Evolutionary conservation across 2,113 vertebrate genomes (phyloP).

Genomic region (Burhinus oedicnemus): DNA sequence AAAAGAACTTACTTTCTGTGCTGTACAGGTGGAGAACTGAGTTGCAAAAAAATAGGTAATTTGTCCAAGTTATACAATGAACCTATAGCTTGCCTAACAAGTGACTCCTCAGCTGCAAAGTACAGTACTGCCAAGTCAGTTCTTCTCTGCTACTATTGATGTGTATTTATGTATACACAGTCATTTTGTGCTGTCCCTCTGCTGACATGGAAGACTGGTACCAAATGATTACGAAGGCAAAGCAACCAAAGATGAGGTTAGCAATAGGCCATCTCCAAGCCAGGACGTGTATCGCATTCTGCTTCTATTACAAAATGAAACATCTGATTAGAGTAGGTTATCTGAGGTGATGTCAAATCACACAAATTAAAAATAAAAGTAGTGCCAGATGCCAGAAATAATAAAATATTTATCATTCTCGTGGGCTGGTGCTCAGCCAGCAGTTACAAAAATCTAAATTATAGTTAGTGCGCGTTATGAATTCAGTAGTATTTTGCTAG

Average conservation of each 20-base stretch:
- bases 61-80: background rate
- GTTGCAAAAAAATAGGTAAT: background rate
- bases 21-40: background rate
- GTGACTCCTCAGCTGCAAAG: background rate
- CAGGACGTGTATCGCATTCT: background rate
- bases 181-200: background rate
- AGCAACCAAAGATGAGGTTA: background rate
- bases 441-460: constrained; percentile 11
- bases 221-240: background rate
- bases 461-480: background rate
- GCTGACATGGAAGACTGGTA: background rate
- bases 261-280: background rate
- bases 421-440: background rate
- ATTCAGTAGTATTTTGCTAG: background rate
- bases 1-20: background rate
- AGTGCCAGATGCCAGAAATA: background rate
- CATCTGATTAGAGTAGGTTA: background rate
- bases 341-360: background rate
- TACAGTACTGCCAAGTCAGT: background rate
- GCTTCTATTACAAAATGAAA: background rate
- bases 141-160: background rate
- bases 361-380: background rate
- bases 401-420: constrained; percentile 32
- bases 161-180: background rate
- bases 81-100: background rate